Evolutionary conservation across 2,888 invertebrate genomes (phyloP).

Genomic region (Tenthredo mesomela): DNA sequence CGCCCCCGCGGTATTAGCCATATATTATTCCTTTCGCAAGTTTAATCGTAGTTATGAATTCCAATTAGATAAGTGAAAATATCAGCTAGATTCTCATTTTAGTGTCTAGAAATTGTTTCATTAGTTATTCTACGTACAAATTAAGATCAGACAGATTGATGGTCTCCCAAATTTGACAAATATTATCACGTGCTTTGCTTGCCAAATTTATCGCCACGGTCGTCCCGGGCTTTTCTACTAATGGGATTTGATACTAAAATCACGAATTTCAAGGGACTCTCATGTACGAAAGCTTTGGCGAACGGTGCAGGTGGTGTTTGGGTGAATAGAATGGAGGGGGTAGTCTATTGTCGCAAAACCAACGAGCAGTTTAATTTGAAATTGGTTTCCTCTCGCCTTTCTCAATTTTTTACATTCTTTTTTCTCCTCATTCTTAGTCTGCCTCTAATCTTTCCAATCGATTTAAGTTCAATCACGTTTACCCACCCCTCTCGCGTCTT

Average conservation of each 20-base stretch:
- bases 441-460: slow-evolving; percentile 69
- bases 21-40: background rate
- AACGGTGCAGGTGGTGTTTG: background rate
- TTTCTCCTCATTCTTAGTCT: slow-evolving; percentile 59
- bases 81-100: background rate
- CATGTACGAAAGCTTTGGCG: background rate
- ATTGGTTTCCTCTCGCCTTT: slow-evolving; percentile 62
- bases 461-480: slow-evolving; percentile 65
- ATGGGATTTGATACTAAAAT: slow-evolving; percentile 6
- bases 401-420: slow-evolving; percentile 18
- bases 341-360: slow-evolving; percentile 57
- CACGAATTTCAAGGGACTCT: background rate
- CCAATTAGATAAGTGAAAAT: background rate
- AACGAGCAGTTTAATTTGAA: slow-evolving; percentile 63
- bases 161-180: slow-evolving; percentile 13
- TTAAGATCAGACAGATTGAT: background rate
- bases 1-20: background rate
- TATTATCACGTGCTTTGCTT: background rate
- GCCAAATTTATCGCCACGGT: background rate
- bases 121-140: background rate
- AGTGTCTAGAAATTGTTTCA: background rate
- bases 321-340: slow-evolving; percentile 11
- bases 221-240: background rate
- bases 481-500: slow-evolving; percentile 36
- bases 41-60: background rate